phyloP scores from a whole-genome alignment of 2,113 vertebrate genomes.

The Tamias sibiricus region DNA sequence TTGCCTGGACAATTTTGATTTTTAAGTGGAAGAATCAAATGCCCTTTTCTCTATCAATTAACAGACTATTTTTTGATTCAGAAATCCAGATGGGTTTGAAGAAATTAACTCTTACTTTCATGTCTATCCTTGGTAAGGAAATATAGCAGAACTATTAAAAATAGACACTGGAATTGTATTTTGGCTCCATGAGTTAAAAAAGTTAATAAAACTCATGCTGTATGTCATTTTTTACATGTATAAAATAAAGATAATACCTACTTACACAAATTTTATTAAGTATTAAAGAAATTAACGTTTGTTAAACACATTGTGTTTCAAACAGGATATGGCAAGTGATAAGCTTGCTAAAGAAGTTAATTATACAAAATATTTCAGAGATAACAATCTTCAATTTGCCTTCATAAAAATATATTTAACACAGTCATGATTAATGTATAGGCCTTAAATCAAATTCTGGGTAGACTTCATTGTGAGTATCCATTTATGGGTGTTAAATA shows the following conservation, averaged over 20 bases:
- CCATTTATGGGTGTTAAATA: neutral
- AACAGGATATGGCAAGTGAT: neutral
- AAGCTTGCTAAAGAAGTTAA: slow-evolving; percentile 7
- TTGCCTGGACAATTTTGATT: neutral
- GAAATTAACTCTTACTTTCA: neutral
- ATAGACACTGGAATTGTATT: neutral
- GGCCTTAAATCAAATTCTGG: neutral
- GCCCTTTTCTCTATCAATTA: neutral
- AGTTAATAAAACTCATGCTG: neutral
- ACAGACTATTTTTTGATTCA: neutral
- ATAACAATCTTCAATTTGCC: neutral
- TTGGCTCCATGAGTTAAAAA: neutral
- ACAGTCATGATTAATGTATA: neutral
- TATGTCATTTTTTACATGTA: neutral
- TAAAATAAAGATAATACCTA: neutral
- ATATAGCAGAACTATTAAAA: neutral
- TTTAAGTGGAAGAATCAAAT: neutral
- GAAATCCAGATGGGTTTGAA: neutral
- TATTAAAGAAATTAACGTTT: neutral
- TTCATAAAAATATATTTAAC: neutral
- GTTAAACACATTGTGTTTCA: neutral
- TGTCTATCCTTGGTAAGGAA: neutral
- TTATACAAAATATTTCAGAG: neutral
- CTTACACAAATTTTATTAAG: neutral
- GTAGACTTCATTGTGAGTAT: neutral